These are phyloP conservation scores for Pardalotus punctatus DNA, from an alignment of 2,113 vertebrate genomes.

Conservation along the genomic window DNA sequence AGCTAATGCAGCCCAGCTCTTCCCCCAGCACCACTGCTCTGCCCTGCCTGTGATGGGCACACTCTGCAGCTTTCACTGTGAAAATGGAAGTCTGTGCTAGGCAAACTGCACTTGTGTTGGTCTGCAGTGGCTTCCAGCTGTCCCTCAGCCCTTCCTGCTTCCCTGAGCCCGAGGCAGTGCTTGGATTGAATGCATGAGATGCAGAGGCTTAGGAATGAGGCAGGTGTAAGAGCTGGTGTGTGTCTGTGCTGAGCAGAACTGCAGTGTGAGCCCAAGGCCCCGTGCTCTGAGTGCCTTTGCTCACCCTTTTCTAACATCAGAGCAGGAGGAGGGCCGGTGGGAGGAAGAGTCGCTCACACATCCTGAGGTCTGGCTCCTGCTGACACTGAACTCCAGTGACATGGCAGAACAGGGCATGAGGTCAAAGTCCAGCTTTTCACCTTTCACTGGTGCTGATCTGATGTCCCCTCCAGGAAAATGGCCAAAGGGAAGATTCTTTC, in stretches of 20 bases:
- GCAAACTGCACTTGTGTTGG: background rate
- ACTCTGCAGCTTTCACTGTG: background rate
- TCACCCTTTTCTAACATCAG: background rate
- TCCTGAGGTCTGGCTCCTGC: background rate
- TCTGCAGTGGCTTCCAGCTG: background rate
- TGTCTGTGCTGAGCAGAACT: background rate
- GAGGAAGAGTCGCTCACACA: background rate
- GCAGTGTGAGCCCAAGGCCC: background rate
- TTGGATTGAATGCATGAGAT: background rate
- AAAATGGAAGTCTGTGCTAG: background rate
- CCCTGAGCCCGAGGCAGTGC: background rate
- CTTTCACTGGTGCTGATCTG: background rate
- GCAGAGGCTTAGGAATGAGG: background rate
- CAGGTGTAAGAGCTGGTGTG: background rate
- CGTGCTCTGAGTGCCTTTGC: background rate
- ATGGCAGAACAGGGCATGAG: background rate
- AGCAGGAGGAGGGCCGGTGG: background rate
- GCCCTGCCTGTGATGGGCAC: background rate
- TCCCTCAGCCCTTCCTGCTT: background rate
- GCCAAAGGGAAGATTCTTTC: conserved; percentile 26
- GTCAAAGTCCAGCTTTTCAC: background rate
- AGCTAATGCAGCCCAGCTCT: background rate
- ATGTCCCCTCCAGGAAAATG: conserved; percentile 68
- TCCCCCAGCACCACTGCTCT: background rate
- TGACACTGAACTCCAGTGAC: background rate